These are phyloP conservation scores for Myiothlypis coronata DNA, from an alignment of 2,797 vertebrate species.

Conservation along the genomic window DNA sequence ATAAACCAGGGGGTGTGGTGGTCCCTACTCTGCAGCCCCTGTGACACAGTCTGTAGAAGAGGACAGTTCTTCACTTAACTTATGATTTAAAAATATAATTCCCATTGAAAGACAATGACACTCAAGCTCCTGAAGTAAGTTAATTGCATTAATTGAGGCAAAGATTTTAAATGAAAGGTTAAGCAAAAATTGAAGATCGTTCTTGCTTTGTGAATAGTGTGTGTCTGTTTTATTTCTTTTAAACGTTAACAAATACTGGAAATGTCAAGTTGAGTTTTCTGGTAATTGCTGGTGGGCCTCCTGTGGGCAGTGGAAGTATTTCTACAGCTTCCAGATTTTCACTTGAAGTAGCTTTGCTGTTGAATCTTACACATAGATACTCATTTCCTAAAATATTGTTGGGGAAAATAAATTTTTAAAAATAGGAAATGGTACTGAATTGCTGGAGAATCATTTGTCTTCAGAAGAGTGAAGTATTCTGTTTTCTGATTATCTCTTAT, in stretches of 20 bases:
- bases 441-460: neutral
- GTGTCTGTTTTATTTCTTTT: neutral
- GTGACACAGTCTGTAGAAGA: neutral
- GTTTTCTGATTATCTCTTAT: constrained; percentile 6
- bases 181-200: neutral
- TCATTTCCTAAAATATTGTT: neutral
- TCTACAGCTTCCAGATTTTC: neutral
- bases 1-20: neutral
- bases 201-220: neutral
- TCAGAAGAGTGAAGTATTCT: neutral
- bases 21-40: neutral
- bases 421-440: neutral
- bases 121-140: neutral
- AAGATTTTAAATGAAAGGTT: neutral
- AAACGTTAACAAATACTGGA: neutral
- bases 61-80: neutral
- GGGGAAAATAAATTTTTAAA: neutral
- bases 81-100: neutral
- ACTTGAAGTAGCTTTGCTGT: neutral
- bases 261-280: neutral
- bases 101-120: neutral
- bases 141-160: neutral
- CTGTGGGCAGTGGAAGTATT: neutral
- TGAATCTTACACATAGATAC: neutral
- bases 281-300: neutral